Conservation (phyloP, 2,797 vertebrate genomes). For the Cyclopterus lumpus region DNA sequence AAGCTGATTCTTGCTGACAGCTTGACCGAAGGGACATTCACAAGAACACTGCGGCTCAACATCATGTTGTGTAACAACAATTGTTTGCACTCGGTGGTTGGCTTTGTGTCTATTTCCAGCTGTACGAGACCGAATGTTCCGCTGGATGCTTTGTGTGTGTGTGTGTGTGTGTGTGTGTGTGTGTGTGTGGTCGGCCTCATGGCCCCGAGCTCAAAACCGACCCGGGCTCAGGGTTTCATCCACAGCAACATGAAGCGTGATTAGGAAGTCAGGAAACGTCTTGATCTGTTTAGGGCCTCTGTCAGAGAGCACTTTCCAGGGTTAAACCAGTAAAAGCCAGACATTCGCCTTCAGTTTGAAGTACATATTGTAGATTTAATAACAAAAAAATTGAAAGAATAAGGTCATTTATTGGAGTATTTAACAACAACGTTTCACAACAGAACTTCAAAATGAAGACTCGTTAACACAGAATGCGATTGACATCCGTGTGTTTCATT, state of each 20-base stretch:
- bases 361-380: neutral
- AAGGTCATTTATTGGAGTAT: neutral
- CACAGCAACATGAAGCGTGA: neutral
- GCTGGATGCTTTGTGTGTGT: neutral
- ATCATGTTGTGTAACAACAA: slow-evolving; percentile 16
- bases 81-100: neutral
- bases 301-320: neutral
- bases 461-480: too few species aligned
- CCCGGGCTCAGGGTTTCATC: neutral
- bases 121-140: slow-evolving; percentile 1
- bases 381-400: too few species aligned
- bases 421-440: too few species aligned
- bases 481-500: too few species aligned
- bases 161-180: neutral
- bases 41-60: neutral
- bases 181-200: slow-evolving; percentile 8
- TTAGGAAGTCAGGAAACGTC: slow-evolving; percentile 8
- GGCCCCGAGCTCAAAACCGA: neutral
- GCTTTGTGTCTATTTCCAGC: slow-evolving; percentile 2
- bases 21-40: slow-evolving; percentile 31
- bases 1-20: slow-evolving; percentile 70
- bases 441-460: too few species aligned
- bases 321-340: neutral
- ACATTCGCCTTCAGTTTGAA: neutral
- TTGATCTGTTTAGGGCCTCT: neutral